Conservation (phyloP, 1,140 invertebrate genomes). For the Sesamia nonagrioides region DNA sequence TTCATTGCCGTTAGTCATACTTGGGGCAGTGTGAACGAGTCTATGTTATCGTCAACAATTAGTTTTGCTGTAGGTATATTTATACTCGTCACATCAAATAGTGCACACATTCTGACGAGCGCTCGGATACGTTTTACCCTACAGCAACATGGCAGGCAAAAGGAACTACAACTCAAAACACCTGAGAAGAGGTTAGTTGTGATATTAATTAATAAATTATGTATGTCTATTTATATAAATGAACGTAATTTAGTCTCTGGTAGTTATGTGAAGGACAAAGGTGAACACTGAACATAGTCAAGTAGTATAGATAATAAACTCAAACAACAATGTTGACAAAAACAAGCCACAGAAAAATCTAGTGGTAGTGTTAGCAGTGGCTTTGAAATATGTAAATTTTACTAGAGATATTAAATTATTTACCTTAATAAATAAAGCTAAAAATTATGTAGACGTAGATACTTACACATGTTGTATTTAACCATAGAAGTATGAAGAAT, state of each 20-base stretch:
- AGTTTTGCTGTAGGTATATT: slow-evolving; percentile 71
- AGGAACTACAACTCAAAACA: slow-evolving; percentile 54
- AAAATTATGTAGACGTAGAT: background rate
- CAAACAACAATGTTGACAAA: background rate
- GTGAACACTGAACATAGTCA: no score
- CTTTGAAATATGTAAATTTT: background rate
- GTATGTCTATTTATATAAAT: background rate
- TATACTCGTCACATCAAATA: slow-evolving; percentile 67
- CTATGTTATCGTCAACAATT: slow-evolving; percentile 48
- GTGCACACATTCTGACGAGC: slow-evolving; percentile 64
- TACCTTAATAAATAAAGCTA: background rate
- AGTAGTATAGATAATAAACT: background rate
- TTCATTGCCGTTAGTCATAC: background rate
- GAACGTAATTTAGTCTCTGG: background rate
- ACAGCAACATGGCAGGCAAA: slow-evolving; percentile 67
- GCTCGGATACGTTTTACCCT: no score
- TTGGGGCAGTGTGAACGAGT: background rate
- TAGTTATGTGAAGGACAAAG: background rate
- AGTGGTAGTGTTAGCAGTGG: background rate
- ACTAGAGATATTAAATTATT: background rate
- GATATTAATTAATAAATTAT: background rate
- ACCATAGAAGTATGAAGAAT: no score
- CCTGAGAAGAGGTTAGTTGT: slow-evolving; percentile 55
- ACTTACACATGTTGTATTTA: no score
- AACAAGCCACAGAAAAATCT: background rate